phyloP scores from a whole-genome alignment of 2,113 vertebrate species.

The Oenanthe oenanthe region DNA sequence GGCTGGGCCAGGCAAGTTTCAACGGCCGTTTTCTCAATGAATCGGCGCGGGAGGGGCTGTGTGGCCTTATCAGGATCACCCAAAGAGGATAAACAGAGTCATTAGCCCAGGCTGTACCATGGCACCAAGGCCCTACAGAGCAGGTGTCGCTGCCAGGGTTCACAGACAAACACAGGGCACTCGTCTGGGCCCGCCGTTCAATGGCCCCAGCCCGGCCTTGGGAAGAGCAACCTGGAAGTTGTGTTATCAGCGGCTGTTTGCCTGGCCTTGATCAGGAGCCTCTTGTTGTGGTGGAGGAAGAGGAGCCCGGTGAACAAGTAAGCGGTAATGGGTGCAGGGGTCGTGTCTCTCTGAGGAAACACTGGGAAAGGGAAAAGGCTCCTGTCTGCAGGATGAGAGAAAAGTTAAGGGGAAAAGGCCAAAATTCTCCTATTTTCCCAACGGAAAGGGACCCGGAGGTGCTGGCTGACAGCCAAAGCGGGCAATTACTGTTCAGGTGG shows the following conservation, averaged over 20 bases:
- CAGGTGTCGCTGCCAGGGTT: conserved; percentile 66
- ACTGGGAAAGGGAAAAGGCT: accelerated
- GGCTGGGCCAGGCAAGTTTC: conserved; percentile 16
- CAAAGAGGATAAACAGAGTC: conserved; percentile 79
- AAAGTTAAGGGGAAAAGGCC: background rate
- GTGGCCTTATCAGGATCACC: conserved; percentile 79
- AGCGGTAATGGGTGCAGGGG: accelerated
- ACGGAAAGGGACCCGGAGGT: accelerated
- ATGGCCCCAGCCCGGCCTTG: conserved; percentile 51
- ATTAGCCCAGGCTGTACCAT: conserved; percentile 91
- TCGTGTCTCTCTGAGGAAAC: accelerated
- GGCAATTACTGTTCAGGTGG: background rate
- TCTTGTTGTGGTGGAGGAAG: background rate
- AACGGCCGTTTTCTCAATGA: conserved; percentile 87
- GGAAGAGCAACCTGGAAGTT: conserved; percentile 74
- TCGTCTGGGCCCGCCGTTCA: background rate
- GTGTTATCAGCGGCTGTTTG: conserved; percentile 65
- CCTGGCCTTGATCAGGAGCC: conserved; percentile 60
- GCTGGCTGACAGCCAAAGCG: background rate
- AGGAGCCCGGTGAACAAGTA: accelerated
- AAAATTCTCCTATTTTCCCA: accelerated
- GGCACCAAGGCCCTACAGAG: conserved; percentile 85
- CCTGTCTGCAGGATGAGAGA: background rate
- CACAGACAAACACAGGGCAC: background rate
- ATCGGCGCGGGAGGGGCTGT: conserved; percentile 42